Conservation (phyloP, 2,888 invertebrate genomes). For the Sarcophaga rosellei region DNA sequence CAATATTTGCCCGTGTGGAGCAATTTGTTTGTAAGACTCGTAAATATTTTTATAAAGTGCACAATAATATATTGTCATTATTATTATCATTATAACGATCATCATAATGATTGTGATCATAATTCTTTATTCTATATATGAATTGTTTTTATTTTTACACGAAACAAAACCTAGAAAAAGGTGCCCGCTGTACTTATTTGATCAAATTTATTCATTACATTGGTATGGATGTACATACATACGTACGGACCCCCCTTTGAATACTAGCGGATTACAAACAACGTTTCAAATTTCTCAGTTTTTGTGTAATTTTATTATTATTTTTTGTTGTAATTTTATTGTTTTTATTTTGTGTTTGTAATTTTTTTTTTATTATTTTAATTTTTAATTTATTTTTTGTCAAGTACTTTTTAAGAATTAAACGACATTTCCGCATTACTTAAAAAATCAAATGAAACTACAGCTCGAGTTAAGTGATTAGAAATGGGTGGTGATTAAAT, state of each 20-base stretch:
- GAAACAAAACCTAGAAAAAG: conserved; percentile 20
- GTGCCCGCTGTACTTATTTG: neutral
- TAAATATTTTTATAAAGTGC: conserved; percentile 55
- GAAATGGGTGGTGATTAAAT: too few species aligned
- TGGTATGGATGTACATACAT: too few species aligned
- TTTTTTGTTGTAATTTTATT: neutral
- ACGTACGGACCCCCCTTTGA: neutral
- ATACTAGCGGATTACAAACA: neutral
- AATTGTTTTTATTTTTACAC: conserved; percentile 29
- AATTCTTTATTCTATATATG: conserved; percentile 1
- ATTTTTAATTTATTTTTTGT: conserved; percentile 23
- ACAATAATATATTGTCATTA: conserved; percentile 54
- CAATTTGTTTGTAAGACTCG: conserved; percentile 40
- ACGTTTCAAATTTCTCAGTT: conserved; percentile 53
- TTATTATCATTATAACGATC: too few species aligned
- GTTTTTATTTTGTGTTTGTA: neutral
- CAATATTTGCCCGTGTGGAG: neutral
- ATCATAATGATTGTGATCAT: too few species aligned
- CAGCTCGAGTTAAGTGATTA: neutral
- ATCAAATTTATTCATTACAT: too few species aligned
- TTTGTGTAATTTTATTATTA: conserved; percentile 21
- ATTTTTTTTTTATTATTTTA: conserved; percentile 21
- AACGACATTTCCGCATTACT: conserved; percentile 65
- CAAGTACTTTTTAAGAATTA: conserved; percentile 37
- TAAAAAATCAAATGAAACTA: conserved; percentile 26